phyloP scores from a whole-genome alignment of 2,797 vertebrate genomes.

The Rachycentron canadum region DNA sequence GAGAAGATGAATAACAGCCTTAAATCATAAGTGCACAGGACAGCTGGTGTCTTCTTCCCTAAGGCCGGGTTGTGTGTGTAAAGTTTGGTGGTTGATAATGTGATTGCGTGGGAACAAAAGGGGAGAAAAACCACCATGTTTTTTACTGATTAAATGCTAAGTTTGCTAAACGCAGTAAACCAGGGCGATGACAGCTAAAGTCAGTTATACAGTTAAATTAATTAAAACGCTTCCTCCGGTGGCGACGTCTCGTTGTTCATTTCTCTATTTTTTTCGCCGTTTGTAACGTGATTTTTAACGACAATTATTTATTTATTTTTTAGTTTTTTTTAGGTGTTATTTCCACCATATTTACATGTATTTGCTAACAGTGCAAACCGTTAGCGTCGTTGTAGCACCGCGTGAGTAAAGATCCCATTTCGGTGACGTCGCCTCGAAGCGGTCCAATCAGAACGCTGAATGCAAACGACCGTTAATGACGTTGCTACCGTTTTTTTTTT shows the following conservation, averaged over 20 bases:
- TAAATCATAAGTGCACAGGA: too few species aligned
- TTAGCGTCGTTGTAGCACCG: neutral
- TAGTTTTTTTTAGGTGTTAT: neutral
- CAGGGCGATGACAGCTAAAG: neutral
- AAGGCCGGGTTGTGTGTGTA: too few species aligned
- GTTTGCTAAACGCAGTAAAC: neutral
- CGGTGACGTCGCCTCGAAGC: constrained; percentile 7
- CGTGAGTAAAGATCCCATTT: constrained; percentile 9
- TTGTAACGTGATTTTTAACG: neutral
- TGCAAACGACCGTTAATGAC: constrained; percentile 44
- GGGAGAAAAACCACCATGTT: neutral
- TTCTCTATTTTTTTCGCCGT: neutral
- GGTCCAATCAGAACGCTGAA: constrained; percentile 45
- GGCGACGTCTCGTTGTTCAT: neutral
- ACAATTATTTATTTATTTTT: too few species aligned
- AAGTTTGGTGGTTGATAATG: neutral
- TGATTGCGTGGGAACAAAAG: too few species aligned
- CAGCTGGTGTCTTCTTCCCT: too few species aligned
- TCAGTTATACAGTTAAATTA: neutral
- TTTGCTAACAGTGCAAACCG: neutral
- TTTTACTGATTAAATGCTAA: neutral
- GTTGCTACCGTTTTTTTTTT: constrained; percentile 1
- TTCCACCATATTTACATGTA: neutral
- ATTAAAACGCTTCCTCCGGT: neutral
- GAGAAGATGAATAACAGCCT: too few species aligned